Base-by-base conservation (phyloP, 2,888 invertebrate genomes). In the Lasioglossum vierecki region DNA sequence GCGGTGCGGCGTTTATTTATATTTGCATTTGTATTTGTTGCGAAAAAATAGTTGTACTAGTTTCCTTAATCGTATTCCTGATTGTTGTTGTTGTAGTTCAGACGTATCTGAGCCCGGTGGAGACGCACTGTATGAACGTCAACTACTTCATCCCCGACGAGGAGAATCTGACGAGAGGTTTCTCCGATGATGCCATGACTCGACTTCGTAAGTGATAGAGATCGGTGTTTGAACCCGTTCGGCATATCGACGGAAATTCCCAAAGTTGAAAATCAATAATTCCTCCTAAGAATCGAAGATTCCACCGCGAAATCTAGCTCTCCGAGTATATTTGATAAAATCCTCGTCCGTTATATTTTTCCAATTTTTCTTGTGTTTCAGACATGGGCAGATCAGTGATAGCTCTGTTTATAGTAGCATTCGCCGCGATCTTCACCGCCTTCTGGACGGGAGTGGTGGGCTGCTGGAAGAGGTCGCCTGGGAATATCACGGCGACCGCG, bases 391-490 rank as follows among this genome's bases (percentile, higher is more conserved):
- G 99, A 90, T 98, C 99, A 82, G 98, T 98, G 95, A 97, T 99
- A 94, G 98, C 98, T 60, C 96, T 99, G 91, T 99, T 99, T 96
- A 98, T 99, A 93, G 97, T 99, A 81, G 98, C 98, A 76, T 98
- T 99, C 95, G 96, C 98, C 91, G 97, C 98, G 71, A 97, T 99
- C 90, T 98, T 99, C 95, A 97, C 98, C 91, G 98, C 99, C 39
- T 99, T 99, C 95, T 98, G 99, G 97, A 98, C 99, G 80, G 99
- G 99, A 83, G 97, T 99, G 22, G 98, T 99, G 53, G 99, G 99
- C 91, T 99, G 99, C 95, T 99, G 99, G 98, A 97, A 98, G 95
- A 96, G 99, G 91, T 98, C 98, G 76, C 98, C 99, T 13, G 98
- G 98, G 89, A 98, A 99, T 94, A 98, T 99, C 92, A 98, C 99